Percentiles rank a stretch among this genome's conserved stretches.
phyloP scores from a whole-genome alignment of 53 echinoderm and acorn worm genomes.

The Stichopus horrens region DNA sequence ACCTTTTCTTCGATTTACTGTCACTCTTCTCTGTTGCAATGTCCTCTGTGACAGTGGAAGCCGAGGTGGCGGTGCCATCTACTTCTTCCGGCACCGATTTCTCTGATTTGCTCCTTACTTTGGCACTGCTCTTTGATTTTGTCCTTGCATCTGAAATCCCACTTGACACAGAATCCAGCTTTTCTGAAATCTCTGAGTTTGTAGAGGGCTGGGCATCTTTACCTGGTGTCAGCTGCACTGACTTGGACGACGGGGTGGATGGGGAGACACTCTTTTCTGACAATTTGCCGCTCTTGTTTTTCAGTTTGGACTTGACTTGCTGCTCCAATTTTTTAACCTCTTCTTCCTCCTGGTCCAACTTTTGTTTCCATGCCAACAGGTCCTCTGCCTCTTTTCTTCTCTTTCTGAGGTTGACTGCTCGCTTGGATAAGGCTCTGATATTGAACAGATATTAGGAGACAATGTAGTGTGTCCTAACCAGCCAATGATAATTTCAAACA shows the following conservation, averaged over 20 bases:
- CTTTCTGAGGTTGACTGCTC: slow-evolving; percentile 82
- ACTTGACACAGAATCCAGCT: slow-evolving; percentile 5
- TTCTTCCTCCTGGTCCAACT: slow-evolving; percentile 86
- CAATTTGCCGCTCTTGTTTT: slow-evolving; percentile 46
- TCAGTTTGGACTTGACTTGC: slow-evolving; percentile 32
- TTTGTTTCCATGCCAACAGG: slow-evolving; percentile 89
- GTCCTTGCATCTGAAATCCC: slow-evolving; percentile 31
- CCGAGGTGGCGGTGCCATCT: slow-evolving; percentile 50
- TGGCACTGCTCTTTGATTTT: not conserved
- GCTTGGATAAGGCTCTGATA: slow-evolving; percentile 74
- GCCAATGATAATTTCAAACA: too few relatives aligned
- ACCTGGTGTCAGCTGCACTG: not conserved
- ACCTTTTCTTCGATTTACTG: slow-evolving; percentile 44
- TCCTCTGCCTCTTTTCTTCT: slow-evolving; percentile 84
- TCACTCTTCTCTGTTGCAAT: slow-evolving; percentile 51
- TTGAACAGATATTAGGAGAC: not conserved
- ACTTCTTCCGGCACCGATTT: slow-evolving; percentile 5
- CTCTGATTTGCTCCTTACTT: slow-evolving; percentile 4
- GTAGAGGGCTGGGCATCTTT: not conserved
- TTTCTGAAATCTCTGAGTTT: not conserved
- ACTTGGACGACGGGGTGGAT: not conserved
- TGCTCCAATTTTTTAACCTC: slow-evolving; percentile 72
- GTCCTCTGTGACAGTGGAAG: slow-evolving; percentile 74
- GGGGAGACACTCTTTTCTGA: not conserved
- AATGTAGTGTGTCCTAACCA: not conserved